These are phyloP conservation scores for Balaeniceps rex DNA, from an alignment of 2,113 vertebrate genomes.

Conservation along the genomic window DNA sequence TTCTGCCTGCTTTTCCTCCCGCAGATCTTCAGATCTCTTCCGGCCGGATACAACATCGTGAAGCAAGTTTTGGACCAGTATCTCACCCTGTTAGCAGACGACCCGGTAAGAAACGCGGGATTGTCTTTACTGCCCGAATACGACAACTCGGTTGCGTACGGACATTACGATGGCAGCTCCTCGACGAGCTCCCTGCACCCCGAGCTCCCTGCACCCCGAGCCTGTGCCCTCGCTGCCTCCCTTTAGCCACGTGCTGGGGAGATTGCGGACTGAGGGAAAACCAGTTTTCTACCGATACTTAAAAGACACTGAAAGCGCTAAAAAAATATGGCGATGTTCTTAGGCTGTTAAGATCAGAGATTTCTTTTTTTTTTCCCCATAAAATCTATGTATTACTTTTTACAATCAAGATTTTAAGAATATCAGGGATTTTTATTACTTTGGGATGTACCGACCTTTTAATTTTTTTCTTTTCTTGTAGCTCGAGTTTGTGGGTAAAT, in stretches of 20 bases:
- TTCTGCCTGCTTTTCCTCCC: not conserved
- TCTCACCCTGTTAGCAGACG: constrained; percentile 88
- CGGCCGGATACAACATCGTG: constrained; percentile 85
- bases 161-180: accelerated
- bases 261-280: not conserved
- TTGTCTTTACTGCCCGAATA: not conserved
- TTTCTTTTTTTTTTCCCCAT: not conserved
- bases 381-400: not conserved
- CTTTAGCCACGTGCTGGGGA: not conserved
- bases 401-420: too few species aligned
- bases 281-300: not conserved
- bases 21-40: constrained; percentile 89
- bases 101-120: constrained; percentile 78
- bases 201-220: not conserved
- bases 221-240: not conserved
- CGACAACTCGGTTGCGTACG: too few species aligned
- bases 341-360: too few species aligned
- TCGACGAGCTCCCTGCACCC: not conserved
- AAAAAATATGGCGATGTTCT: not conserved
- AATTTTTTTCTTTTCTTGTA: not conserved
- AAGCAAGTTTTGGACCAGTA: constrained; percentile 94
- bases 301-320: not conserved
- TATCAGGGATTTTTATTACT: not conserved
- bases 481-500: constrained; percentile 92
- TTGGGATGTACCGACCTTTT: accelerated